phyloP scores from a whole-genome alignment of 2,888 invertebrate genomes.

The Xylophagus ater region DNA sequence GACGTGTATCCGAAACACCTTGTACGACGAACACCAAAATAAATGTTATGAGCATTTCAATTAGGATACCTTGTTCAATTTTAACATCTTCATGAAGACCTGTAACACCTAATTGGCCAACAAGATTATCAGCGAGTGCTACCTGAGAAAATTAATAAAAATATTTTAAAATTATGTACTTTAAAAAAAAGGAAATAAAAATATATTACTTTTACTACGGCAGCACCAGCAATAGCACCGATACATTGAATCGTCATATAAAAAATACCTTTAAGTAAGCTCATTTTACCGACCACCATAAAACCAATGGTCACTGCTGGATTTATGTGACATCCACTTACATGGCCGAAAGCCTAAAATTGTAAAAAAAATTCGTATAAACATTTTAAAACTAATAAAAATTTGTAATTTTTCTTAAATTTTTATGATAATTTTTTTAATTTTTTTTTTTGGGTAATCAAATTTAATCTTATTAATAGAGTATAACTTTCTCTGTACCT shows the following conservation, averaged over 20 bases:
- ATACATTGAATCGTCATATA: conserved; percentile 72
- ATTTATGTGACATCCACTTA: conserved; percentile 86
- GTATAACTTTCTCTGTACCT: no score
- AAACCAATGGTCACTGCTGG: conserved; percentile 83
- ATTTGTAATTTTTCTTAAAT: background rate
- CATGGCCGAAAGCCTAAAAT: conserved; percentile 62
- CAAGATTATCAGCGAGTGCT: conserved; percentile 44
- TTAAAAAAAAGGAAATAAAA: conserved; percentile 17
- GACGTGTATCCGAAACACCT: conserved; percentile 70
- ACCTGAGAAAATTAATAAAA: conserved; percentile 31
- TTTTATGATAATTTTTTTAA: background rate
- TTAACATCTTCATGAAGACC: conserved; percentile 44
- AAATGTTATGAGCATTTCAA: conserved; percentile 79
- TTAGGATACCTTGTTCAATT: conserved; percentile 65
- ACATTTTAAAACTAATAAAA: background rate
- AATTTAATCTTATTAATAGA: no score
- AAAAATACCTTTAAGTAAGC: conserved; percentile 62
- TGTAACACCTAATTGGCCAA: conserved; percentile 53
- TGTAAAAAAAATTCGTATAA: conserved; percentile 16
- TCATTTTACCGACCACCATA: conserved; percentile 68
- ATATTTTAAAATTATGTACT: background rate
- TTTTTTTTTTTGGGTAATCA: no score
- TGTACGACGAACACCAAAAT: conserved; percentile 77
- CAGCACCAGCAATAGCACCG: conserved; percentile 73
- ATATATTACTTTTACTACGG: conserved; percentile 60